Percentiles rank a stretch among this genome's conserved stretches.
phyloP scores from a whole-genome alignment of 2,113 vertebrate genomes.

The Rhabdornis inornatus region DNA sequence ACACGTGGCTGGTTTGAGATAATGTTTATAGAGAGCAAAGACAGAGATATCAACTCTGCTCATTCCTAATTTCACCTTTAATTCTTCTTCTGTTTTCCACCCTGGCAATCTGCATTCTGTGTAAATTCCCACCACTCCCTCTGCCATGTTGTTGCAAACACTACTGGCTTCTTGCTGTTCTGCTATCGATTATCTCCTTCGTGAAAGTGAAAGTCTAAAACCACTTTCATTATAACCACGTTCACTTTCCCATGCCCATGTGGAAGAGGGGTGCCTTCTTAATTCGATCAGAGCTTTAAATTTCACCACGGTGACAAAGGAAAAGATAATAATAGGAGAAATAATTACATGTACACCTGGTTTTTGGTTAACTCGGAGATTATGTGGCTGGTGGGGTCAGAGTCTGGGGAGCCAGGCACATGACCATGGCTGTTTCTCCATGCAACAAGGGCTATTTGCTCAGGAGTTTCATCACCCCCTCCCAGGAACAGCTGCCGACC shows the following conservation, averaged over 20 bases:
- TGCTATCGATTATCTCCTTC: rapidly evolving
- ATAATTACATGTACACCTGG: background rate
- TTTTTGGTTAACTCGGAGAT: background rate
- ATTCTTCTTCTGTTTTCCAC: background rate
- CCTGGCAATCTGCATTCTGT: rapidly evolving
- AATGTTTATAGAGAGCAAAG: background rate
- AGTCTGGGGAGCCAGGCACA: background rate
- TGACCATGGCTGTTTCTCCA: background rate
- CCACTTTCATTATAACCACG: rapidly evolving
- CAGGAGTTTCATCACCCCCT: background rate
- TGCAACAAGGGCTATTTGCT: background rate
- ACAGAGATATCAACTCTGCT: background rate
- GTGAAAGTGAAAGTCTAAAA: background rate
- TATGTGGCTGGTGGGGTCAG: background rate
- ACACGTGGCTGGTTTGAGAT: background rate
- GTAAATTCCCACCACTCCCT: background rate
- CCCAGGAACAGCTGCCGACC: background rate
- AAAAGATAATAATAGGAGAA: no score
- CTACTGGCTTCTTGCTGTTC: background rate
- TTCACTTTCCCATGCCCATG: background rate
- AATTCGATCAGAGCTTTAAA: background rate
- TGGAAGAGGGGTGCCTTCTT: background rate
- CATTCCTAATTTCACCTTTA: background rate
- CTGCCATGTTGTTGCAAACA: background rate
- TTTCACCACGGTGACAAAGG: background rate